Percentiles rank a stretch among this genome's conserved stretches.
Conservation (phyloP, 2,797 vertebrate genomes). For the Sphenopsis melanotis region DNA sequence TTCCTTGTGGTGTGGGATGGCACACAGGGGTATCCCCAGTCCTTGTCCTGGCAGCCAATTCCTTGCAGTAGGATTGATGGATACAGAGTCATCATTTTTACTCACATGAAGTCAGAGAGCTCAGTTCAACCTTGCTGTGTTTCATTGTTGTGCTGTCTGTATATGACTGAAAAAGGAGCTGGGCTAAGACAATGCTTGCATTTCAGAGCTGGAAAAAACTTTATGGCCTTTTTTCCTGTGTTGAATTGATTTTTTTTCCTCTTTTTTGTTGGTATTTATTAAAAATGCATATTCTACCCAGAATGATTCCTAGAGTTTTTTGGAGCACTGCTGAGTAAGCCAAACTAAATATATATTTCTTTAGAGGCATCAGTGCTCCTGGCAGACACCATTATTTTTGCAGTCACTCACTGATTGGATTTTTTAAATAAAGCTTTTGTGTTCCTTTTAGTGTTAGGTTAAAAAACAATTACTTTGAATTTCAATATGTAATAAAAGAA, state of each 20-base stretch:
- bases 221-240: not conserved
- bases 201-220: not conserved
- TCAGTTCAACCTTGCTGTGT: not conserved
- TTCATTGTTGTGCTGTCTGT: not conserved
- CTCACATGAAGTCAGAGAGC: not conserved
- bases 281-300: not conserved
- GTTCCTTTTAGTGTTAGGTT: not conserved
- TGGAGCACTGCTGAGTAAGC: not conserved
- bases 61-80: not conserved
- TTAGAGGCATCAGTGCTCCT: not conserved
- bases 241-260: not conserved
- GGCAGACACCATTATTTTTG: not conserved
- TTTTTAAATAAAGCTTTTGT: not conserved
- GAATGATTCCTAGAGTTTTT: not conserved
- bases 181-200: not conserved
- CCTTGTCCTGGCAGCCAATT: not conserved
- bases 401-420: not conserved
- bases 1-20: not conserved
- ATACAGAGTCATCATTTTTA: not conserved
- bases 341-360: not conserved
- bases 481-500: not conserved
- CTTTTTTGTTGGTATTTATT: not conserved
- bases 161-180: not conserved
- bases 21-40: not conserved
- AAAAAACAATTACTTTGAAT: not conserved